Evolutionary conservation across 2,113 vertebrate species (phyloP), one percentile per base, ranked within the genome.

Genomic region (Lagenorhynchus albirostris): DNA sequence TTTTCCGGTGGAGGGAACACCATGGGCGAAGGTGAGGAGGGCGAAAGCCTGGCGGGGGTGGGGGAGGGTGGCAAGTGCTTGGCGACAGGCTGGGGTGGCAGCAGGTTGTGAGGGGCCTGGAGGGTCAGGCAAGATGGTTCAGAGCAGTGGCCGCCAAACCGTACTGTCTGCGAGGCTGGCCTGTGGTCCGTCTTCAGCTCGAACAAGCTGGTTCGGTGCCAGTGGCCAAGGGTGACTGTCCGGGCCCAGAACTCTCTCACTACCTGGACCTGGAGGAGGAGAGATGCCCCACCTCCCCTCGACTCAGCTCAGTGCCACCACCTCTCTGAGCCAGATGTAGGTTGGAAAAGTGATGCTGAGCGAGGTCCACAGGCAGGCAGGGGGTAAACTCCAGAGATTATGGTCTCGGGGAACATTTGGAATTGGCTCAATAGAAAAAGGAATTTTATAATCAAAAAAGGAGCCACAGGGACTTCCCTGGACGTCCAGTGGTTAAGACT

Each of bases 21-120:
- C 0, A 0, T 0, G 6, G 70, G 58, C 20, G n/a, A 81, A 38
- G 60, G 50, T 2, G 29, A 53, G 58, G 65, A 2, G 36, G 70
- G 44, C 10, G 38, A 29, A 47, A 31, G 70, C 2, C 0, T 10
- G 23, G 60, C 0, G 33, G 21, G 33, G 0, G 9, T 3, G 15
- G 26, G 38, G 1, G 20, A 41, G 44, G 11, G n/a, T 44, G 15
- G 15, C 15, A 1, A 6, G 20, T 12, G 15, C 50, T 14, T 36
- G 38, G 55, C 21, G 29, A 50, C 53, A 41, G 77, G 36, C 60
- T 67, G 31, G 23, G 41, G 11, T n/a, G 91, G 26, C 31, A 7
- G 26, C 6, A 25, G 73, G 55, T 20, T 41, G 73, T 10, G 73
- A 47, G n/a, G 26, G 80, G 50, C 31, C 58, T 25, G 47, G 33